Percentiles rank a stretch among this genome's conserved stretches.
phyloP scores from a whole-genome alignment of 2,888 invertebrate genomes.

The Limnephilus lunatus region DNA sequence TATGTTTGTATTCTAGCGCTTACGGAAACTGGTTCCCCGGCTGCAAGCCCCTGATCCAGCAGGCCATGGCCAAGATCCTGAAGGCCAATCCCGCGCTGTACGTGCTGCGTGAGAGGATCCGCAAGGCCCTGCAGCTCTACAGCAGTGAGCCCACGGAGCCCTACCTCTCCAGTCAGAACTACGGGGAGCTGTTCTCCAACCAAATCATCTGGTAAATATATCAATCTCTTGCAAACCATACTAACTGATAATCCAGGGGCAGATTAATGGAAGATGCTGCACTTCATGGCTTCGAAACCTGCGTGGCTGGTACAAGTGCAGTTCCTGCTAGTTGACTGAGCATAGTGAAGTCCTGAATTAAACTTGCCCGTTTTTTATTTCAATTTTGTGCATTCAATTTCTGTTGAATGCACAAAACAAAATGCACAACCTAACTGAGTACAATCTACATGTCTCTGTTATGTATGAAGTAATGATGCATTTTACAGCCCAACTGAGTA shows the following conservation, averaged over 20 bases:
- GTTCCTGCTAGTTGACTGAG: too few relatives aligned
- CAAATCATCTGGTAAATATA: conserved; percentile 95
- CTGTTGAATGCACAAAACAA: too few relatives aligned
- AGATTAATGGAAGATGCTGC: too few relatives aligned
- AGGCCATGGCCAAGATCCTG: conserved; percentile 99
- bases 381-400: too few relatives aligned
- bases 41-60: conserved; percentile 98
- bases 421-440: too few relatives aligned
- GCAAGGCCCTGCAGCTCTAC: conserved; percentile 98
- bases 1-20: conserved; percentile 80
- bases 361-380: too few relatives aligned
- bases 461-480: too few relatives aligned
- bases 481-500: too few relatives aligned
- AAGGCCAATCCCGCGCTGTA: conserved; percentile 99
- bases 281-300: too few relatives aligned
- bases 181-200: conserved; percentile 99
- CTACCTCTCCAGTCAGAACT: conserved; percentile 99
- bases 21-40: conserved; percentile 99
- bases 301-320: too few relatives aligned
- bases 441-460: too few relatives aligned
- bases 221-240: neutral
- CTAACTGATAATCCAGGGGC: neutral
- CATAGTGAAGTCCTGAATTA: too few relatives aligned
- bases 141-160: conserved; percentile 99
- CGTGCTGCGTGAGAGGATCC: conserved; percentile 96